Base-by-base conservation (phyloP, 92 coral and sea anemone genomes). In the Epizoanthus rinbou region DNA sequence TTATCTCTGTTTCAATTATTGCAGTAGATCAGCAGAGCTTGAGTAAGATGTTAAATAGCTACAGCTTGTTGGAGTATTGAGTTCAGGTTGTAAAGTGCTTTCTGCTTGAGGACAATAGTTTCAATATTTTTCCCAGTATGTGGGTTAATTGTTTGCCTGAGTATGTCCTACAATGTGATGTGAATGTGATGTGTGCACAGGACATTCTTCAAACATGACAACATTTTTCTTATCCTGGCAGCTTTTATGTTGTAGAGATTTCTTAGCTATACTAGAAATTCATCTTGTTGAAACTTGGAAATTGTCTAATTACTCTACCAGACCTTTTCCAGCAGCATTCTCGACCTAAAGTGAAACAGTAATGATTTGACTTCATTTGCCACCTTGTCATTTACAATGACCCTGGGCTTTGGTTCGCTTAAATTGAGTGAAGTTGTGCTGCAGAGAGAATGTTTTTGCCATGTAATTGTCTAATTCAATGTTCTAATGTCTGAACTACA, bases 71-170 rank as follows among this genome's bases (percentile, higher is more conserved):
- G 14, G 33, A 58, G 66, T 39, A 60, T 17, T 62, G 69, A 62
- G 66, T 5, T 63, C 59, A 78, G 18, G 33, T 75, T 60, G 82
- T 62, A 78, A 78, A 78, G 82, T 78, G 54, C 24, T 21, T 62
- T 78, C 70, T 78, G 82, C 82, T 78, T 78, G 70, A 43, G 82
- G 82, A 78, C 71, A 78, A 78, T 78, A 78, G 72, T 78, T 78
- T 78, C 45, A 62, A 78, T 78, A 78, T 62, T 78, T 78, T 72
- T 25, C 82, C 69, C 82, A 39, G 82, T 78, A 78, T 78, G 82
- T 60, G 82, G 82, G 22, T 41, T 39, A 41, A 78, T 78, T 78
- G 82, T 78, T 59, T 43, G 57, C 6, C 70, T 60, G 58, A 63
- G 82, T 78, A 54, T 57, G 45, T 78, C 82, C 62, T 57, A 78